Evolutionary conservation across 2,888 invertebrate species (phyloP).

Genomic region (Drosophila mimica): DNA sequence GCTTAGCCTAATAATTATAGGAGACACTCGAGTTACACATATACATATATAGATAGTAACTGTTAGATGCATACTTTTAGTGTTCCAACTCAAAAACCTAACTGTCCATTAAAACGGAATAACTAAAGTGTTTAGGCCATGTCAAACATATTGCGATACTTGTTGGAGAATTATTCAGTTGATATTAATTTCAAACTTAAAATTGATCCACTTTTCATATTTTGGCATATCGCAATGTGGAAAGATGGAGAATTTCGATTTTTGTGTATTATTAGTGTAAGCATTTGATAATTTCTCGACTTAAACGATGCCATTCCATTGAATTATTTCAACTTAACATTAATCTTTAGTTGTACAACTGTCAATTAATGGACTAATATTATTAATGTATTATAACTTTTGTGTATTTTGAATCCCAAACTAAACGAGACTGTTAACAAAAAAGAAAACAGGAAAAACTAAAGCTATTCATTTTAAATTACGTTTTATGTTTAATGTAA

Average conservation of each 20-base stretch:
- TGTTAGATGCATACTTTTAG: slow-evolving; percentile 45
- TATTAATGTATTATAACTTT: slow-evolving; percentile 23
- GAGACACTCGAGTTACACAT: slow-evolving; percentile 22
- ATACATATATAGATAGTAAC: slow-evolving; percentile 32
- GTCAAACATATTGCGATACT: slow-evolving; percentile 29
- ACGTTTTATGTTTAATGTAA: slow-evolving; percentile 24
- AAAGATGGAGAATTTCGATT: background rate
- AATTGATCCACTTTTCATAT: background rate
- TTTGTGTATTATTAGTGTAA: background rate
- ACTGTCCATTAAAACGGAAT: slow-evolving; percentile 34
- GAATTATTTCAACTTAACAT: slow-evolving; percentile 36
- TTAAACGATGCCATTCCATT: slow-evolving; percentile 77
- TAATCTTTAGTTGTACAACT: slow-evolving; percentile 25
- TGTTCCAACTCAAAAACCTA: slow-evolving; percentile 46
- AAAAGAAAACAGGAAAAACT: slow-evolving; percentile 2
- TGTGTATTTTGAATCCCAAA: slow-evolving; percentile 28
- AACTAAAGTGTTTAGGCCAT: slow-evolving; percentile 18
- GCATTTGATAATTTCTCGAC: slow-evolving; percentile 46
- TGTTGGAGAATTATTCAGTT: background rate
- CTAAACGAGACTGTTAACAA: slow-evolving; percentile 66
- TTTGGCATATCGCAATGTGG: slow-evolving; percentile 27
- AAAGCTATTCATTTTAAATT: slow-evolving; percentile 38
- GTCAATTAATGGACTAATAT: slow-evolving; percentile 64
- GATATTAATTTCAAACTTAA: background rate
- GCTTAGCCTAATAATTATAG: slow-evolving; percentile 67